Evolutionary conservation across 2,888 invertebrate species (phyloP), one percentile per base, ranked within the genome.

Genomic region (Hemicrepidius hirtus): DNA sequence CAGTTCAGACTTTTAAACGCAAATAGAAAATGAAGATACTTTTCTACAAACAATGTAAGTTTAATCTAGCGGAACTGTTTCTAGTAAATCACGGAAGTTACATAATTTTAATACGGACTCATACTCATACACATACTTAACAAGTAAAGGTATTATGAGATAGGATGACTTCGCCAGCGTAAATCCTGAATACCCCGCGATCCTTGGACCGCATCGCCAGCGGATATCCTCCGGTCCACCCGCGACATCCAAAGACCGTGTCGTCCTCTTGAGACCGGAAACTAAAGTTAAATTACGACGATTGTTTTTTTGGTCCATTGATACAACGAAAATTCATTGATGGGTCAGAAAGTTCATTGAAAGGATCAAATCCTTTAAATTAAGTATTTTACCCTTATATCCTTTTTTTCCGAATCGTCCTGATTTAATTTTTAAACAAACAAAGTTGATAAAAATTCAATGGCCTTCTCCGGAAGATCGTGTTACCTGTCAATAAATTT

Each of bases 191-290:
- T 84, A 80, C 80, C 82, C 79, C 77, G 80, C 81, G 82, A 71
- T 81, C 81, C 83, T 85, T 84, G 85, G 85, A 86, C 83, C 86
- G 85, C 84, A 83, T 85, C 84, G 82, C 85, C 84, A 85, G 82
- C 86, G 86, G 86, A 86, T 85, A 85, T 86, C 85, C 86, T 85
- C 83, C 81, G 80, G 78, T 83, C 82, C 83, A 80, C 75, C 69
- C 69, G 71, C 74, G 74, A 71, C 71, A 67, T 68, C 57, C 66
- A 71, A 74, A 59, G 68, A 69, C 75, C 75, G 73, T 75, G 59
- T 72, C 68, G 57, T 59, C 28, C 50, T 64, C 55, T 37, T 32
- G 44, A 67, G 67, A 71, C 35, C 67, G 67, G 71, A 71, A 62
- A 55, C 46, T 20, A 35, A 37, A 46, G 59, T 7, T 7, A 53